Base-by-base conservation (phyloP, 2,888 invertebrate species). In the Physocephala rufipes region DNA sequence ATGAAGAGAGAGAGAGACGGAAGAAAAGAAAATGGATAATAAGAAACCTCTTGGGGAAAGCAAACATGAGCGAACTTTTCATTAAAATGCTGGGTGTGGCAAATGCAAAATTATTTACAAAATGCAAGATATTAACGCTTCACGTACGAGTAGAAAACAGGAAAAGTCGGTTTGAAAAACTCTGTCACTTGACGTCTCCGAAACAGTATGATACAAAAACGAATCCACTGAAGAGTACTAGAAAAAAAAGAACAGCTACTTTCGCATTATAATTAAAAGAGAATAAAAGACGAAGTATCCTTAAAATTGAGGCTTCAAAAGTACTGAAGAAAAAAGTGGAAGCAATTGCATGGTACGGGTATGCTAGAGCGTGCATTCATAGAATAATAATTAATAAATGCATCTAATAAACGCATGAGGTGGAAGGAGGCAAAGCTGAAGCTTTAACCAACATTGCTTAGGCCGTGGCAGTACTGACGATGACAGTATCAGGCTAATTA, bases 401-500 rank as follows among this genome's bases (percentile, higher is more conserved):
- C 66, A 67, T 59, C 47, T 67, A 58, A 67, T 67, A 59, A 67
- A 26, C 5, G 16, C 9, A 55, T 67, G 26, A 45, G 61, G 51
- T 21, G 49, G 21, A 28, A 53, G 30, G 47, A 28, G 21, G 43
- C 62, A 43, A 36, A 1, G 13, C 36, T 4, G 13, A 21, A 3
- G n/a, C n/a, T n/a, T n/a, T n/a, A 55, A 13, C 26, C 55, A 47
- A 15, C 53, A 16, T 53, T 3, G 21, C 21, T 55, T 55, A 55
- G 15, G 55, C 67, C 58, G 36, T 53, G 24, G 24, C 55, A 13
- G 53, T 21, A 1, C 5, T 19, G 51, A 19, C 7, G 51, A 1
- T 51, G 51, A 21, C 53, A 53, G 19, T 21, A 21, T 2, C 53
- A 71, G 74, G 76, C 78, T 78, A 78, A 78, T 78, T 78, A 78